phyloP scores from a whole-genome alignment of 2,113 vertebrate genomes.

The Megalops atlanticus region DNA sequence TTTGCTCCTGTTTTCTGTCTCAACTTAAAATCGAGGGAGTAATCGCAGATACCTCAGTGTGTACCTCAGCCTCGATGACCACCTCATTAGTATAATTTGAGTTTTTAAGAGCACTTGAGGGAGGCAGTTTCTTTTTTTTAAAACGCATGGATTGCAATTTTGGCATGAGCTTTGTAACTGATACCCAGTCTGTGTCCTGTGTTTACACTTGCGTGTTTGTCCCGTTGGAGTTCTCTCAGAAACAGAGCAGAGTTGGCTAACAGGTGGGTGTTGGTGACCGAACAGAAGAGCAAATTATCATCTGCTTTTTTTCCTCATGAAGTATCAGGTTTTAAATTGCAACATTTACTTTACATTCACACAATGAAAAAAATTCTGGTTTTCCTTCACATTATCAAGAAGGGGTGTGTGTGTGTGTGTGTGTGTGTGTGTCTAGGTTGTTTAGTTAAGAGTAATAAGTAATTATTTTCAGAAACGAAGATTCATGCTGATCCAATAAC shows the following conservation, averaged over 20 bases:
- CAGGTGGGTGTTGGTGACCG: neutral
- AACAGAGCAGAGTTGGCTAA: neutral
- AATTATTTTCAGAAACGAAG: no score
- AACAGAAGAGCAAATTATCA: neutral
- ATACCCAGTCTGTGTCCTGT: neutral
- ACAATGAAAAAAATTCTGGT: neutral
- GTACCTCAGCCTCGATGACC: neutral
- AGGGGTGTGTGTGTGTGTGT: neutral
- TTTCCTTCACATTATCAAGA: neutral
- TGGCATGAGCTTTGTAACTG: no score
- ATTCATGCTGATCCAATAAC: no score
- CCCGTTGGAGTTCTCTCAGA: neutral
- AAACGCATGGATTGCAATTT: neutral
- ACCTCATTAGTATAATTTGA: neutral
- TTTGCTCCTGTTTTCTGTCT: neutral
- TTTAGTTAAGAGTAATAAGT: no score
- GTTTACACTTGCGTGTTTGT: neutral
- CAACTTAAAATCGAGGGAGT: neutral
- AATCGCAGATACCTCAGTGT: neutral
- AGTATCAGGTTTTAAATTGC: neutral
- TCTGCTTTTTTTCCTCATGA: neutral
- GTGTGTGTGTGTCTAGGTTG: neutral
- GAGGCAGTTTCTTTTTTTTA: slow-evolving; percentile 2
- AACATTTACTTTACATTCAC: neutral
- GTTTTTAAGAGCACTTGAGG: neutral